Evolutionary conservation across 2,888 invertebrate genomes (phyloP).

Genomic region (Protodeltote pygarga): DNA sequence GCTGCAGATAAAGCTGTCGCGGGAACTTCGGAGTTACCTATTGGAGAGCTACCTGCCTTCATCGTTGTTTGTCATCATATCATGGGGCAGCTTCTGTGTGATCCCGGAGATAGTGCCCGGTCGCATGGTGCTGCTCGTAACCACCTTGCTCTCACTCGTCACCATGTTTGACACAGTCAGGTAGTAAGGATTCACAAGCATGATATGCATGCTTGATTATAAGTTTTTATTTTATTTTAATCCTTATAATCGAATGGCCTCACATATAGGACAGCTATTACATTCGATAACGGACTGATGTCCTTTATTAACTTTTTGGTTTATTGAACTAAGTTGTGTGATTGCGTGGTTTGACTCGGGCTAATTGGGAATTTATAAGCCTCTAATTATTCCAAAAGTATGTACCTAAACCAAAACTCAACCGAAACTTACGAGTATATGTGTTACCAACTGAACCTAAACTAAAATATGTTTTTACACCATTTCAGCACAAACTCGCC

Average conservation of each 20-base stretch:
- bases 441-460: no score
- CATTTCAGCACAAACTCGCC: slow-evolving; percentile 88
- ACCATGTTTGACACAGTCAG: slow-evolving; percentile 90
- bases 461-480: slow-evolving; percentile 4
- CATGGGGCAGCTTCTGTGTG: slow-evolving; percentile 89
- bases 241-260: no score
- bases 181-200: slow-evolving; percentile 55
- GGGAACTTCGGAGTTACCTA: slow-evolving; percentile 88
- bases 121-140: slow-evolving; percentile 88
- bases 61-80: slow-evolving; percentile 88
- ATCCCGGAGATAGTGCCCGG: slow-evolving; percentile 89
- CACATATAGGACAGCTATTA: no score
- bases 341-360: no score
- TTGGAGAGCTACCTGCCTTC: slow-evolving; percentile 89
- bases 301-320: no score
- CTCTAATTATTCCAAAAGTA: no score
- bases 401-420: no score
- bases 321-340: no score
- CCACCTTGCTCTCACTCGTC: slow-evolving; percentile 88
- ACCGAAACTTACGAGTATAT: no score
- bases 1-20: slow-evolving; percentile 87
- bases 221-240: no score
- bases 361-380: no score
- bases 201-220: neutral
- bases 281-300: no score